A percentile compares a stretch with the other conserved stretches of the same genome.
Conservation (phyloP, 2,113 vertebrate genomes). For the Illadopsis cleaveri region DNA sequence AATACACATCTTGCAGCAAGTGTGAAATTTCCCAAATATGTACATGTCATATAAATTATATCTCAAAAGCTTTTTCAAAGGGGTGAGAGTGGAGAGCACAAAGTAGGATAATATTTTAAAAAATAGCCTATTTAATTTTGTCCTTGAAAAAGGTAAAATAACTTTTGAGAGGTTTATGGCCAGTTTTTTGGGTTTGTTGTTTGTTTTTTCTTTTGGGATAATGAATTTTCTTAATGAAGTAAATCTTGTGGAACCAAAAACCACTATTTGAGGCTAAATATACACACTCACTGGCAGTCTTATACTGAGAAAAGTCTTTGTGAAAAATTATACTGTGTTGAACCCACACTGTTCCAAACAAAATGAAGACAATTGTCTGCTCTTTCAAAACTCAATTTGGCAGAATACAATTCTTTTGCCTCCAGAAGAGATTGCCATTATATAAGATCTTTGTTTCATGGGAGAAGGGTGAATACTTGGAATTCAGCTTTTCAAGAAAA, state of each 20-base stretch:
- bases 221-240: background rate
- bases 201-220: background rate
- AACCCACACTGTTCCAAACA: conserved; percentile 18
- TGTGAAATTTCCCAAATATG: background rate
- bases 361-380: conserved; percentile 26
- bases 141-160: background rate
- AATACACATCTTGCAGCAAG: background rate
- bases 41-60: background rate
- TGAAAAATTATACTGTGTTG: background rate
- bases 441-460: background rate
- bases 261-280: background rate
- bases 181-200: background rate
- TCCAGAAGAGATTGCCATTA: conserved; percentile 11
- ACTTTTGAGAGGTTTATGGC: background rate
- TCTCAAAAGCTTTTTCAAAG: background rate
- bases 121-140: background rate
- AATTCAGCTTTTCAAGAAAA: conserved; percentile 50
- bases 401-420: conserved; percentile 13
- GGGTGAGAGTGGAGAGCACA: background rate
- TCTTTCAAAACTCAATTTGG: conserved; percentile 41
- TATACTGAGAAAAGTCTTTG: background rate
- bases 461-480: background rate
- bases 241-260: background rate
- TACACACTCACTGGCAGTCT: background rate
- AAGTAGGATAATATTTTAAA: background rate